A percentile compares a stretch with the other conserved stretches of the same genome.
Evolutionary conservation across 2,797 vertebrate genomes (phyloP).

Genomic region (Myripristis jacobus): DNA sequence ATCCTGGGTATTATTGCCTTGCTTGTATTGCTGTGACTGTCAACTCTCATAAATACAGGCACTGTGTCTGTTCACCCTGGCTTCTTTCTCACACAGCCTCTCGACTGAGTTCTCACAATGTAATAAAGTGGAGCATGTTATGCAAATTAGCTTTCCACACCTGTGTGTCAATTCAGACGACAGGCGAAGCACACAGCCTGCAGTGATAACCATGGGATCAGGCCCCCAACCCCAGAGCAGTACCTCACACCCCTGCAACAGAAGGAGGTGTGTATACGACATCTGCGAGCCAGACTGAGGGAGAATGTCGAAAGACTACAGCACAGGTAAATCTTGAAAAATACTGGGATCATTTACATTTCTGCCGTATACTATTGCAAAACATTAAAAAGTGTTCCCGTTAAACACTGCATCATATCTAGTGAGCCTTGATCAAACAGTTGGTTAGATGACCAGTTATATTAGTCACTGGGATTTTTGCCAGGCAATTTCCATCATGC

Average conservation of each 20-base stretch:
- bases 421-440: not conserved
- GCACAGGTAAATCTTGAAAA: conserved; percentile 85
- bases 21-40: not conserved
- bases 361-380: not conserved
- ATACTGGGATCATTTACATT: not conserved
- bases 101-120: not conserved
- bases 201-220: conserved; percentile 96
- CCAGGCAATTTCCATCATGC: not conserved
- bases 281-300: conserved; percentile 91
- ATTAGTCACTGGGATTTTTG: not conserved
- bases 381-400: not conserved
- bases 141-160: conserved; percentile 1
- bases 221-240: conserved; percentile 93
- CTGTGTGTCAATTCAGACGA: conserved; percentile 80
- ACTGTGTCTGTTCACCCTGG: not conserved
- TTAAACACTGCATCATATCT: not conserved
- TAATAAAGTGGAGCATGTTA: not conserved
- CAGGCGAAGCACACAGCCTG: conserved; percentile 91
- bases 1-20: too few relatives aligned
- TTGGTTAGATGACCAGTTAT: not conserved
- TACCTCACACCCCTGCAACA: conserved; percentile 98
- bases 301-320: conserved; percentile 94
- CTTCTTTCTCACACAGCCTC: not conserved
- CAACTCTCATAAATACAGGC: not conserved
- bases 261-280: conserved; percentile 98